Percentiles rank a stretch among this genome's conserved stretches.
phyloP scores from a whole-genome alignment of 2,888 invertebrate genomes.

The Trachelus troglodyta region DNA sequence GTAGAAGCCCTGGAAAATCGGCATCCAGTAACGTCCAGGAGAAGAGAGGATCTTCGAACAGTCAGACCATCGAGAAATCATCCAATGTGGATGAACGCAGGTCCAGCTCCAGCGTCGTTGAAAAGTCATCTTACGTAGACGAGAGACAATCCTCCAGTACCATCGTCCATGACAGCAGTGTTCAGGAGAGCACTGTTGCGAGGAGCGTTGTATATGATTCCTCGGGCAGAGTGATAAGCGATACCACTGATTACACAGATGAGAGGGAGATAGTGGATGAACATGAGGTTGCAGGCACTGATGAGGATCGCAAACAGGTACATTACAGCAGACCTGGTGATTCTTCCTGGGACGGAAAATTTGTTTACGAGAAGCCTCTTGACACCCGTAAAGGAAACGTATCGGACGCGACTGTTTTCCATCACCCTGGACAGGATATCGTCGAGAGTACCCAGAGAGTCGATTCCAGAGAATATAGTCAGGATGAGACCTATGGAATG shows the following conservation, averaged over 20 bases:
- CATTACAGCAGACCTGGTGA: conserved; percentile 44
- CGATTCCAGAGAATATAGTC: conserved; percentile 36
- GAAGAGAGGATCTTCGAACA: not conserved
- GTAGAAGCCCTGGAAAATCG: not conserved
- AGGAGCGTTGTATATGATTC: not conserved
- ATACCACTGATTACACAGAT: not conserved
- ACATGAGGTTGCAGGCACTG: not conserved
- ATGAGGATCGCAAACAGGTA: conserved; percentile 10
- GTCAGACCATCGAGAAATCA: not conserved
- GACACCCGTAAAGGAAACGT: conserved; percentile 42
- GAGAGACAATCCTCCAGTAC: not conserved
- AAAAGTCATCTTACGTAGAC: not conserved
- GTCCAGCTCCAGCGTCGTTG: not conserved
- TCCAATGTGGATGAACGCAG: not conserved
- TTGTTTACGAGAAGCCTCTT: conserved; percentile 67
- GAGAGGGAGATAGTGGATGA: not conserved
- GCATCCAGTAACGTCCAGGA: not conserved
- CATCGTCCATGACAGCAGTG: not conserved
- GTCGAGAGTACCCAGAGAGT: conserved; percentile 30
- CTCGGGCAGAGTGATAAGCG: not conserved
- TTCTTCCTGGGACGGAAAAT: conserved; percentile 71
- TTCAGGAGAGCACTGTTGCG: not conserved
- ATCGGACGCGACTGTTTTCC: conserved; percentile 11
- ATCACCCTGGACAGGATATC: conserved; percentile 15
- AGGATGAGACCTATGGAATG: conserved; percentile 34